Conservation (phyloP, 2,888 invertebrate species). For the Epinotia nisella region DNA sequence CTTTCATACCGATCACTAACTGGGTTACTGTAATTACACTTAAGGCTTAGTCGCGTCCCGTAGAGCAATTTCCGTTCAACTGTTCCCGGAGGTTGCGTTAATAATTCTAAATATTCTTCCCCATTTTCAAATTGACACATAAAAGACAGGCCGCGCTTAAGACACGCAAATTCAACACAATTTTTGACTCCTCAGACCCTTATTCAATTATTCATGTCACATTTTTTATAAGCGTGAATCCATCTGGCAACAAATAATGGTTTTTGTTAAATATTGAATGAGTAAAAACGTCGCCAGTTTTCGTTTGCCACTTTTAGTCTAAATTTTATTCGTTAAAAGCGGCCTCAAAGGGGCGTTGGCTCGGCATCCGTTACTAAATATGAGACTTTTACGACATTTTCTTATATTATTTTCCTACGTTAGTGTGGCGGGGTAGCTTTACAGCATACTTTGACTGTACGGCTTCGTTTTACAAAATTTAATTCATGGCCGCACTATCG, state of each 20-base stretch:
- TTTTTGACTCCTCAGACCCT: slow-evolving; percentile 1
- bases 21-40: not conserved
- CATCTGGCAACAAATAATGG: slow-evolving; percentile 36
- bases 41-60: not conserved
- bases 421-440: slow-evolving; percentile 18
- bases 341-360: slow-evolving; percentile 18
- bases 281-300: slow-evolving; percentile 28
- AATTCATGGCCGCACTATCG: slow-evolving; percentile 9
- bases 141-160: not conserved
- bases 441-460: slow-evolving; percentile 27
- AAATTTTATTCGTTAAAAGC: slow-evolving; percentile 29
- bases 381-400: slow-evolving; percentile 33
- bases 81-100: not conserved
- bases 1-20: not conserved
- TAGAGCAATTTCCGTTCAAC: not conserved
- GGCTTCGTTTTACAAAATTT: slow-evolving; percentile 31
- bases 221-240: slow-evolving; percentile 22
- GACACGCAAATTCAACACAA: not conserved
- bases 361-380: slow-evolving; percentile 28
- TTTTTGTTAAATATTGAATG: slow-evolving; percentile 42
- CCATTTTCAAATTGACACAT: not conserved
- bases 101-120: not conserved
- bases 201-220: slow-evolving; percentile 20
- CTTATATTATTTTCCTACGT: slow-evolving; percentile 32
- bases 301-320: slow-evolving; percentile 24